These are phyloP conservation scores for Hipparchia sbordonii DNA, from an alignment of 2,888 invertebrate species.

Conservation along the genomic window DNA sequence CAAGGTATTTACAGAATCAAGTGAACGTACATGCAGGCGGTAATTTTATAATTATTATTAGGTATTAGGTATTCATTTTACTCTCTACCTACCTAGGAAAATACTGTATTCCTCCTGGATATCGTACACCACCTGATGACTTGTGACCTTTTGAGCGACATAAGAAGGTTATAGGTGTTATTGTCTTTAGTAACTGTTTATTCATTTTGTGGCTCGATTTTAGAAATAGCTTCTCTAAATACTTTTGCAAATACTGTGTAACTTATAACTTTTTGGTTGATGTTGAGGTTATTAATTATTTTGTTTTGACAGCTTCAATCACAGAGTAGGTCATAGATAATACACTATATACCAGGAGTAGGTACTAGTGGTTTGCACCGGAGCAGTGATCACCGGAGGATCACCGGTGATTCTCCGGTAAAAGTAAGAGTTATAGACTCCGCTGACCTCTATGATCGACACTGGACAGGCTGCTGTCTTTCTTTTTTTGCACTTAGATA, in stretches of 20 bases:
- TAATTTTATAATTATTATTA: background rate
- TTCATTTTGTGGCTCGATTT: conserved; percentile 52
- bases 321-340: too few relatives aligned
- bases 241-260: background rate
- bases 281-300: background rate
- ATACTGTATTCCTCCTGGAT: conserved; percentile 80
- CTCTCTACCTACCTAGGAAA: conserved; percentile 66
- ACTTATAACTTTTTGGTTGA: background rate
- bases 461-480: too few relatives aligned
- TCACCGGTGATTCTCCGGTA: too few relatives aligned
- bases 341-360: too few relatives aligned
- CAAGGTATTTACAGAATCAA: background rate
- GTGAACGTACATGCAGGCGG: background rate
- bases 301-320: too few relatives aligned
- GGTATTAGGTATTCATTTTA: too few relatives aligned
- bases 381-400: too few relatives aligned
- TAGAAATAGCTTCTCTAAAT: background rate
- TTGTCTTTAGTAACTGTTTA: conserved; percentile 54
- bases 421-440: too few relatives aligned
- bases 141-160: conserved; percentile 62
- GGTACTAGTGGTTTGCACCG: too few relatives aligned
- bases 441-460: too few relatives aligned
- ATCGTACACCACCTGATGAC: conserved; percentile 78
- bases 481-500: too few relatives aligned
- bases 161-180: conserved; percentile 51